Conservation (phyloP, 2,113 vertebrate genomes). For the Perccottus glenii region DNA sequence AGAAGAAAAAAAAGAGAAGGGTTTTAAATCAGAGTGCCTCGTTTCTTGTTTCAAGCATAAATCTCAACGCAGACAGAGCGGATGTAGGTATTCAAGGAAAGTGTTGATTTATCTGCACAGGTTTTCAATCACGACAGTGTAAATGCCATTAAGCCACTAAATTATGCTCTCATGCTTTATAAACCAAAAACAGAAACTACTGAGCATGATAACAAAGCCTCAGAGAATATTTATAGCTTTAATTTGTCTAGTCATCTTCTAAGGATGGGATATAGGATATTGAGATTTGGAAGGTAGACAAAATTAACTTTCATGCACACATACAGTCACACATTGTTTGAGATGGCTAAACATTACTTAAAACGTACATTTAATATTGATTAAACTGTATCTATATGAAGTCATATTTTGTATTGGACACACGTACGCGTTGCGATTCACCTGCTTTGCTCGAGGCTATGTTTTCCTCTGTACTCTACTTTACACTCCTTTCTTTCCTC, state of each 20-base stretch:
- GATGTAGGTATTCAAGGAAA: slow-evolving; percentile 72
- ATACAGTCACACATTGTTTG: no score
- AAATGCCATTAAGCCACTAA: neutral
- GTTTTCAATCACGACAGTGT: neutral
- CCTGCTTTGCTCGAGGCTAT: slow-evolving; percentile 31
- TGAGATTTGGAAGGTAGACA: no score
- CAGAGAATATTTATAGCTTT: no score
- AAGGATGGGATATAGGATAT: no score
- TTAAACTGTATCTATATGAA: no score
- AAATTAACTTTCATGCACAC: no score
- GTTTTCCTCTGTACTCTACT: slow-evolving; percentile 41
- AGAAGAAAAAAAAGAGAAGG: slow-evolving; percentile 36
- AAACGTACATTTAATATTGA: no score
- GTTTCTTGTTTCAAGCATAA: slow-evolving; percentile 61
- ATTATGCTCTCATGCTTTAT: no score
- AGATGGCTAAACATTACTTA: no score
- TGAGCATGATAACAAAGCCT: no score
- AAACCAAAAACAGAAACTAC: no score
- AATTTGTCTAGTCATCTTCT: no score
- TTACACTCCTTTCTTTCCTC: slow-evolving; percentile 50
- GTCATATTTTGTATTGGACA: neutral
- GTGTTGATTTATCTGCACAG: slow-evolving; percentile 73
- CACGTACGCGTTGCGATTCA: neutral
- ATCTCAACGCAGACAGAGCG: slow-evolving; percentile 67
- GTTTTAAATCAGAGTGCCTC: slow-evolving; percentile 63